Conservation (phyloP, 1,140 invertebrate species). For the Aradophagus sp. region DNA sequence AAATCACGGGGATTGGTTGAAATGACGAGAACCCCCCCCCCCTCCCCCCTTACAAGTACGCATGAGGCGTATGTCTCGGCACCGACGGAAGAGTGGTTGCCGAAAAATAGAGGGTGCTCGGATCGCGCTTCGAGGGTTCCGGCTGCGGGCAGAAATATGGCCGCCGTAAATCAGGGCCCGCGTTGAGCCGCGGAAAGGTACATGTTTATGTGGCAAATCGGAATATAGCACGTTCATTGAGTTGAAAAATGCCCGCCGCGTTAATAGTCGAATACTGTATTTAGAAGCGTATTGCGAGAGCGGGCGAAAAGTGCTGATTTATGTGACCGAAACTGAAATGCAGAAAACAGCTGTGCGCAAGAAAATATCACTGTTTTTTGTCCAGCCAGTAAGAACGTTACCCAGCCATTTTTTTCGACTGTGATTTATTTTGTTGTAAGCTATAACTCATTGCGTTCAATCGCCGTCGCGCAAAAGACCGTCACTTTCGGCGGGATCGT, state of each 20-base stretch:
- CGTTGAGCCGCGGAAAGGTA: slow-evolving; percentile 50
- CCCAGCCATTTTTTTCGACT: slow-evolving; percentile 17
- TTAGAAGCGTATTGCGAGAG: slow-evolving; percentile 29
- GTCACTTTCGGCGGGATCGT: too few relatives aligned
- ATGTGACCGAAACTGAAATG: slow-evolving; percentile 26
- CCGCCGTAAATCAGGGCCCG: slow-evolving; percentile 53
- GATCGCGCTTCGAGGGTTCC: slow-evolving; percentile 51
- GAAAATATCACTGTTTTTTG: slow-evolving; percentile 34
- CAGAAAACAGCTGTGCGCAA: slow-evolving; percentile 39
- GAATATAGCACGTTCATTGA: slow-evolving; percentile 56
- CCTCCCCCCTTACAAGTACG: too few relatives aligned
- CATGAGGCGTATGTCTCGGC: slow-evolving; percentile 41
- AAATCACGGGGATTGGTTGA: slow-evolving; percentile 42
- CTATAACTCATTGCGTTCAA: too few relatives aligned
- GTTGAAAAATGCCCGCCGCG: slow-evolving; percentile 48
- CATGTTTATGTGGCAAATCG: slow-evolving; percentile 59
- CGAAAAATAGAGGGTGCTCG: slow-evolving; percentile 39
- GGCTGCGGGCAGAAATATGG: slow-evolving; percentile 55
- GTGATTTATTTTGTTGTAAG: slow-evolving; percentile 19
- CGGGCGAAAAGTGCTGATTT: slow-evolving; percentile 21
- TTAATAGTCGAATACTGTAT: slow-evolving; percentile 53
- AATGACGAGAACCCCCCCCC: too few relatives aligned
- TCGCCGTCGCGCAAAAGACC: too few relatives aligned
- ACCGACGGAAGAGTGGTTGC: slow-evolving; percentile 42
- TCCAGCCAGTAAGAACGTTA: slow-evolving; percentile 20